Evolutionary conservation across 2,113 vertebrate species (phyloP).

Genomic region (Pluvianellus socialis): DNA sequence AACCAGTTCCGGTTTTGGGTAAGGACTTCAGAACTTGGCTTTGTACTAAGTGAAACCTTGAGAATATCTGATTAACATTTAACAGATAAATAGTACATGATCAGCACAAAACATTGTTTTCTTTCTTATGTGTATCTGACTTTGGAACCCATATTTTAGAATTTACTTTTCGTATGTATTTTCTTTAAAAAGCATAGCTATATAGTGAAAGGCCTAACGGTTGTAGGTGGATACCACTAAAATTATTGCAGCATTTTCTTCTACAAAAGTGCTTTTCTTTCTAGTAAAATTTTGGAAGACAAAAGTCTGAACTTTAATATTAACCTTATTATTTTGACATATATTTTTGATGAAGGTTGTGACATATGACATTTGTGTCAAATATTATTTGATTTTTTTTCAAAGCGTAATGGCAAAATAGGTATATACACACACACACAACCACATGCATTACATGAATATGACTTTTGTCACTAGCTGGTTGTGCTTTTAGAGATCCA

Average conservation of each 20-base stretch:
- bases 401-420: not conserved
- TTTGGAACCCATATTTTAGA: not conserved
- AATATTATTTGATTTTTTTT: not conserved
- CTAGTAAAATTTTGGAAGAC: not conserved
- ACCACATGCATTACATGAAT: not conserved
- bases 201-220: not conserved
- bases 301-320: not conserved
- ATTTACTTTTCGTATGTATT: not conserved
- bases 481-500: slow-evolving; percentile 43
- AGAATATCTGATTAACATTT: not conserved
- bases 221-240: not conserved
- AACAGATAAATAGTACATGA: not conserved
- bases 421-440: slow-evolving; percentile 60
- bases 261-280: not conserved
- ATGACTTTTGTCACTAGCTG: slow-evolving; percentile 59
- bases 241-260: not conserved
- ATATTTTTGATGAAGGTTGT: slow-evolving; percentile 29
- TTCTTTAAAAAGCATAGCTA: not conserved
- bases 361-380: not conserved
- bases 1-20: not conserved
- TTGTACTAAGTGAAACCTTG: not conserved
- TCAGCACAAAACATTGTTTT: not conserved
- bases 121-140: not conserved
- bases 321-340: not conserved
- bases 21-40: not conserved